Base-by-base conservation (phyloP, 30 jellyfish, hydroid and myxozoan genomes). In the Aurelia sp. region DNA sequence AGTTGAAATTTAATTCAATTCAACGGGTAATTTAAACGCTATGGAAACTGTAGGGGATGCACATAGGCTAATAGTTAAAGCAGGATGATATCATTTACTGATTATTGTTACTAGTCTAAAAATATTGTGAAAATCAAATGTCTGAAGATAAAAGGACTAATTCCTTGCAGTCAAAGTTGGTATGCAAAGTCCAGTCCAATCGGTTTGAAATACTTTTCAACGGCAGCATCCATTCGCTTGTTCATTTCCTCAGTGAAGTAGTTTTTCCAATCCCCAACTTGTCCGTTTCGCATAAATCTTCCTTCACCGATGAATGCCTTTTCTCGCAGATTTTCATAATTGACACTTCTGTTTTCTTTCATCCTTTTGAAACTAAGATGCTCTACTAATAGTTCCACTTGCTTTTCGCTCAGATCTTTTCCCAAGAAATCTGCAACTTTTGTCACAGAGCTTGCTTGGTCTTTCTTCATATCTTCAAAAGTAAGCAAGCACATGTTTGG, bases 231-330 rank as follows among this genome's bases (percentile, higher is more conserved):
- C 89, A 66, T 78, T 59, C 44, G 62, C 50, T 35, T 31, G 59
- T 52, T 81, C 90, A 81, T 81, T 52, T 81, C 90, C 15, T 81
- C 83, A 13, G 90, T 81, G 64, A 81, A 81, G 76, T 81, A 53
- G 21, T 81, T 81, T 44, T 81, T 81, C 90, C 90, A 81, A 22
- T 81, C 90, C 23, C 90, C 90, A 13, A 81, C 75, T 68, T 81
- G 77, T 13, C 90, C 90, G 21, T 81, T 81, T 44, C 89, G 66
- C 17, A 78, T 64, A n/a, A 78, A 78, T 18, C 83, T 19, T 1
- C 80, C 90, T 6, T 81, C 51, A 4, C 80, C 90, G 15, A 74
- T 67, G 8, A 76, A 74, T 17, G 63, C 86, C 19, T 41, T 74
- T 4, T 59, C 76, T 61, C 86, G 62, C 35, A 67, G 69, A 6